A percentile compares a stretch with the other conserved stretches of the same genome.
Conservation (phyloP, 2,797 vertebrate species). For the Decapterus maruadsi region DNA sequence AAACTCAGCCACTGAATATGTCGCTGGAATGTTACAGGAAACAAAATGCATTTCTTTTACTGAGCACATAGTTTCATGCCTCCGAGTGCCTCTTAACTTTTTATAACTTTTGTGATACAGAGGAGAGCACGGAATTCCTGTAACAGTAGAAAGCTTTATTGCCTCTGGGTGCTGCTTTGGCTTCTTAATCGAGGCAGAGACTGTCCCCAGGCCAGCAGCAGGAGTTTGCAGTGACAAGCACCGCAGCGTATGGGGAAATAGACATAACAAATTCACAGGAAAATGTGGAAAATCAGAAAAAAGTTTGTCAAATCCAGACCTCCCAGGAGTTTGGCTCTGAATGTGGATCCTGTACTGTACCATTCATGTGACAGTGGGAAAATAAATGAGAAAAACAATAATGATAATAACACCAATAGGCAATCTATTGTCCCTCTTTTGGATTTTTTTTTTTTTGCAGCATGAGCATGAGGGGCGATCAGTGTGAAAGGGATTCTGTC, state of each 20-base stretch:
- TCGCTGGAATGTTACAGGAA: not conserved
- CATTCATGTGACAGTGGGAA: not conserved
- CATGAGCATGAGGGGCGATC: not conserved
- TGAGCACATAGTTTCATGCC: conserved; percentile 2
- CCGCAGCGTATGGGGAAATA: not conserved
- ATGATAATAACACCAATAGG: not conserved
- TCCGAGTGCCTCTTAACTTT: not conserved
- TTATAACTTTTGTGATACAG: conserved; percentile 13
- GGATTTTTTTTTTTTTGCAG: conserved; percentile 18
- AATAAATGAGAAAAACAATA: not conserved
- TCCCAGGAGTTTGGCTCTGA: not conserved
- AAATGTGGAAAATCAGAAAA: not conserved
- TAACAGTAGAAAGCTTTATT: not conserved
- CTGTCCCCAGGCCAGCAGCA: conserved; percentile 10
- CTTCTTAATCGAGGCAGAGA: conserved; percentile 1
- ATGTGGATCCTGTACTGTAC: not conserved
- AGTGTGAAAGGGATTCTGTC: conserved; percentile 23
- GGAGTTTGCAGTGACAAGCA: conserved; percentile 7
- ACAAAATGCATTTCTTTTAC: not conserved
- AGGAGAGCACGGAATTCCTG: not conserved
- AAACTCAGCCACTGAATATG: not conserved
- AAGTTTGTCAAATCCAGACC: not conserved
- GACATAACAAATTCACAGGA: not conserved
- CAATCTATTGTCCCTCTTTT: conserved; percentile 17
- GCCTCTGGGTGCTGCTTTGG: conserved; percentile 17